Evolutionary conservation across 1,140 invertebrate genomes (phyloP).

Genomic region (Drosophila elegans): DNA sequence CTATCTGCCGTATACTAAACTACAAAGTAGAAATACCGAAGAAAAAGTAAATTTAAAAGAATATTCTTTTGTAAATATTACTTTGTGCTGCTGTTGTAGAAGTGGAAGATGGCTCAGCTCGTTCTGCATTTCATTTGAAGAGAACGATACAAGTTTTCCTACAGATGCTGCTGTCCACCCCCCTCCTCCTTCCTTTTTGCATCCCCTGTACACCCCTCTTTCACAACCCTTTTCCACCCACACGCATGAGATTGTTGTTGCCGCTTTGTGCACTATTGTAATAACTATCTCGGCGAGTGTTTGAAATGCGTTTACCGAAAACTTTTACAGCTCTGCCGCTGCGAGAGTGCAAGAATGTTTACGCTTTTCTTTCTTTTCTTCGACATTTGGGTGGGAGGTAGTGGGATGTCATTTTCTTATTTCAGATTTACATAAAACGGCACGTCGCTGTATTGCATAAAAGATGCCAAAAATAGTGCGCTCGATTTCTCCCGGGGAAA

Average conservation of each 20-base stretch:
- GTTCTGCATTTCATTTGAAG: slow-evolving; percentile 76
- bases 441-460: slow-evolving; percentile 21
- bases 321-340: slow-evolving; percentile 66
- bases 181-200: neutral
- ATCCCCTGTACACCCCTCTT: too few relatives aligned
- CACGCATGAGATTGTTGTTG: slow-evolving; percentile 45
- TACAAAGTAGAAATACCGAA: slow-evolving; percentile 33
- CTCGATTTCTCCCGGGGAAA: neutral
- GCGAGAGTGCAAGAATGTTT: slow-evolving; percentile 73
- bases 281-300: slow-evolving; percentile 81
- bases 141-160: slow-evolving; percentile 66
- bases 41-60: slow-evolving; percentile 33
- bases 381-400: slow-evolving; percentile 6
- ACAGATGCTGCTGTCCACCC: slow-evolving; percentile 24
- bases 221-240: neutral
- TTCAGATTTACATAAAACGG: slow-evolving; percentile 47
- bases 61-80: slow-evolving; percentile 73
- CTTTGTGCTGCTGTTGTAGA: slow-evolving; percentile 28
- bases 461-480: slow-evolving; percentile 25
- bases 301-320: slow-evolving; percentile 82
- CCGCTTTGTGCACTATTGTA: slow-evolving; percentile 73
- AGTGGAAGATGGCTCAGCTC: slow-evolving; percentile 44
- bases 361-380: slow-evolving; percentile 44
- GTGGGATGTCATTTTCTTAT: slow-evolving; percentile 16
- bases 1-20: slow-evolving; percentile 55